Conservation (phyloP, 2,888 invertebrate genomes). For the Magallana nippona region DNA sequence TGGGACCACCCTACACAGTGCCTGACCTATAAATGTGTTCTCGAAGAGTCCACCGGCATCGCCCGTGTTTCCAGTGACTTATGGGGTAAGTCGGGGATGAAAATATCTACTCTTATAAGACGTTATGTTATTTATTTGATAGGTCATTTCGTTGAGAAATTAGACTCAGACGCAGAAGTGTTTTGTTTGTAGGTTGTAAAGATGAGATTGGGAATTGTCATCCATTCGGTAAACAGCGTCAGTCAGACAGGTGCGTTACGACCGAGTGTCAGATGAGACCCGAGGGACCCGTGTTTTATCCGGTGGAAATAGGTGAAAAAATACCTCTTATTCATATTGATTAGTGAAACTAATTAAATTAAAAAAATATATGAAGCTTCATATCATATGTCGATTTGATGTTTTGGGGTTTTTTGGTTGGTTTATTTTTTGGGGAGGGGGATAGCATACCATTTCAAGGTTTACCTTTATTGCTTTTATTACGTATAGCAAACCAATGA, state of each 20-base stretch:
- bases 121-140: too few species aligned
- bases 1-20: slow-evolving; percentile 48
- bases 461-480: too few species aligned
- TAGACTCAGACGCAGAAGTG: too few species aligned
- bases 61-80: slow-evolving; percentile 37
- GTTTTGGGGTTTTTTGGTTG: not conserved
- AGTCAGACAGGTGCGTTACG: slow-evolving; percentile 40
- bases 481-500: too few species aligned
- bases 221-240: slow-evolving; percentile 37
- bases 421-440: too few species aligned
- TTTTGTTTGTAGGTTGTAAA: slow-evolving; percentile 41
- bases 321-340: not conserved
- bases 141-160: too few species aligned
- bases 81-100: slow-evolving; percentile 37
- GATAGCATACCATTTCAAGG: too few species aligned
- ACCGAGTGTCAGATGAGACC: slow-evolving; percentile 42
- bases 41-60: slow-evolving; percentile 18
- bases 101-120: not conserved
- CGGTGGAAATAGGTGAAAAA: slow-evolving; percentile 42
- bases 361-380: not conserved
- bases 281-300: slow-evolving; percentile 43
- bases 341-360: not conserved
- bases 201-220: slow-evolving; percentile 39
- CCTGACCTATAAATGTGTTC: slow-evolving; percentile 38
- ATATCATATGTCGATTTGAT: not conserved